Base-by-base conservation (phyloP, 2,888 invertebrate genomes). In the Idaea biselata region DNA sequence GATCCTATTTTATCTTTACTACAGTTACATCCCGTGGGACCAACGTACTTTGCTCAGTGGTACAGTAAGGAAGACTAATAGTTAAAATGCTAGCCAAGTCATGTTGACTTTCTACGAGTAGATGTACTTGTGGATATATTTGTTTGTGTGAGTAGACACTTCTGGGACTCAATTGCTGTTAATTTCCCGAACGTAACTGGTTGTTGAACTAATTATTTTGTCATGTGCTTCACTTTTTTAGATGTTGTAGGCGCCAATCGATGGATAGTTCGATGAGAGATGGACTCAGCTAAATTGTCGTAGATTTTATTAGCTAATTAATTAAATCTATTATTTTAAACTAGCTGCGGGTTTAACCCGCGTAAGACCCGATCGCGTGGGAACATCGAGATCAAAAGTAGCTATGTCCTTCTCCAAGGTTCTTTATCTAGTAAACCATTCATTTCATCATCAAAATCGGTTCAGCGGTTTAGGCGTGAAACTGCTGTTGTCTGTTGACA, bases 21-120 rank as follows among this genome's bases (percentile, higher is more conserved):
- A 87, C 84, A 82, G 77, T 81, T 75, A 85, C 84, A 86, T 89
- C 91, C 91, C 90, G 88, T 82, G 90, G 83, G 89, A 89, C 84
- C 84, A 82, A 87, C 81, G 89, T 81, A 86, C 88, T 85, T 80
- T 75, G 75, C 74, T 71, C 73, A 76, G 76, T 77, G 78, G 79
- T 79, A 81, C 81, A 78, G 25, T 25, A 81, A 84, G 85, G 84
- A 86, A 87, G 82, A 76, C 76, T 84, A 75, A 79, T 83, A 44
- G 44, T 44, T 44, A 18, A 85, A 88, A 89, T 88, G 86, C 86
- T 78, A 79, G 81, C 79, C 80, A 81, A 81, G 82, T 60, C 58
- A 64, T 64, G 62, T 70, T 71, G 74, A 74, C 82, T 86, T 83
- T 85, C 81, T 78, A 80, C 72, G 72, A 25, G 25, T 25, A 25